These are phyloP conservation scores for Vidua macroura DNA, from an alignment of 2,113 vertebrate genomes.

Conservation along the genomic window DNA sequence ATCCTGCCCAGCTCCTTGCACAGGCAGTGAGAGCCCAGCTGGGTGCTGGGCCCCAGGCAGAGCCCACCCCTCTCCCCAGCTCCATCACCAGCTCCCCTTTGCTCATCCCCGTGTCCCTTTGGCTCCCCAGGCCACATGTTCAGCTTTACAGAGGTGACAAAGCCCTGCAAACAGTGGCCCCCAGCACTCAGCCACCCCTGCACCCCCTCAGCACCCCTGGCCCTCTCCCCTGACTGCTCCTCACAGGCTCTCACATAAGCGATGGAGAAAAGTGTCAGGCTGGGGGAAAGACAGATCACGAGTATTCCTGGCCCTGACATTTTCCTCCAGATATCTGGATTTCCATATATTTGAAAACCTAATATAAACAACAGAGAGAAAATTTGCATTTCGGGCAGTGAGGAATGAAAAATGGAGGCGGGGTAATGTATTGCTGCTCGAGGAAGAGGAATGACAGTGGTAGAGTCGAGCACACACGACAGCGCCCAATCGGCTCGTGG, in stretches of 20 bases:
- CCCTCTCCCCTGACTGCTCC: neutral
- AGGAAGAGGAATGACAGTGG: constrained; percentile 78
- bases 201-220: neutral
- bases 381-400: constrained; percentile 83
- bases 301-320: constrained; percentile 77
- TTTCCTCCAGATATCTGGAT: constrained; percentile 81
- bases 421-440: constrained; percentile 74
- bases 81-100: fast-evolving
- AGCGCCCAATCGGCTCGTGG: constrained; percentile 74
- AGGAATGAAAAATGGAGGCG: constrained; percentile 82
- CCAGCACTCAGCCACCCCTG: neutral
- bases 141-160: neutral
- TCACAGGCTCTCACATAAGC: neutral
- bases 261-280: constrained; percentile 67
- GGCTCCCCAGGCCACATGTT: fast-evolving
- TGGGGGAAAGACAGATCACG: constrained; percentile 73
- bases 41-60: neutral
- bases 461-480: constrained; percentile 72
- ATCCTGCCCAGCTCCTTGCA: neutral
- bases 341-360: constrained; percentile 88
- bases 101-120: fast-evolving
- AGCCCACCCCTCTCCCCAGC: neutral
- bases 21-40: fast-evolving
- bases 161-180: neutral
- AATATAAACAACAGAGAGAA: constrained; percentile 83